Evolutionary conservation across 1,140 invertebrate species (phyloP), one percentile per base, ranked within the genome.

Genomic region (Drosophila tropicalis): DNA sequence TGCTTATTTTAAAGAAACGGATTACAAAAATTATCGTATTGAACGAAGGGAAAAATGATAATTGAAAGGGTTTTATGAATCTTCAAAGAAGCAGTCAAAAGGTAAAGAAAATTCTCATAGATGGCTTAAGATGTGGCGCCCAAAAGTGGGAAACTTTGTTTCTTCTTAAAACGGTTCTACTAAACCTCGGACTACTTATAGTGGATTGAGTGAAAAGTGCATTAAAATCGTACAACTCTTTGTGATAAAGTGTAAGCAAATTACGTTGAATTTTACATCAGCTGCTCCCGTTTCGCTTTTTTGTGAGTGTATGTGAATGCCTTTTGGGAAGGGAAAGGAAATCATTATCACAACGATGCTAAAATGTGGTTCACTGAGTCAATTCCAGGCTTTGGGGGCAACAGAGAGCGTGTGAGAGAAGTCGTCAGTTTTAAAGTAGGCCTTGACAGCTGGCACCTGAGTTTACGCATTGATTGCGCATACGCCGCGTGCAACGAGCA

Each of bases 391-490:
- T 29, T 29, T 29, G 36, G 12, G 12, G 36, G 12, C 12, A 13
- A 12, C 12, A 19, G 44, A 51, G 44, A 51, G 44, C 44, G 17
- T 51, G 44, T 51, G 44, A 51, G 44, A 51, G 44, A 51, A 51
- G 13, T 51, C 44, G 19, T 51, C 44, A 51, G 44, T 51, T 51
- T 29, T 51, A 3, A 51, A 51, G 44, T 51, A 51, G 66, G 71
- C 70, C 72, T 73, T 75, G 71, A 67, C 62, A 56, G 63, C 63
- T 41, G 19, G 66, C 72, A 76, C 54, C 72, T 76, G 66, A 76
- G 72, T 60, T 76, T 76, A 76, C 73, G 73, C 72, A 76, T 67
- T 76, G 65, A 76, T 76, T 86, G 79, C 83, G 84, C 72, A 86
- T 86, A 86, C 82, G 82, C 82, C 77, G 76, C 62, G 84, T 85